Conservation (phyloP, 2,888 invertebrate genomes). For the Carabus problematicus region DNA sequence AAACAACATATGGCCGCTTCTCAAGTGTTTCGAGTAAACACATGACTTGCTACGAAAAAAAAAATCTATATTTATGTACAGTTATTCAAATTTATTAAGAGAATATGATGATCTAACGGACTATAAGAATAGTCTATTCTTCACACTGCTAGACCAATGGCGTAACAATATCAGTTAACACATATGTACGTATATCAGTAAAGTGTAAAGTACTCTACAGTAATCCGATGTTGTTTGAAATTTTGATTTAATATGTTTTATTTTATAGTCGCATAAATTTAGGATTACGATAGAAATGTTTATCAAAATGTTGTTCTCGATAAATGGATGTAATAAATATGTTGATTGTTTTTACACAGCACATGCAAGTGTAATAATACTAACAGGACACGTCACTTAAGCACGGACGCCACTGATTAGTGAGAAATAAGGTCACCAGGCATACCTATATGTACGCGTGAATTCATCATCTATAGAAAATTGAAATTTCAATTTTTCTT, state of each 20-base stretch:
- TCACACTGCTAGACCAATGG: too few relatives aligned
- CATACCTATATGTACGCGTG: background rate
- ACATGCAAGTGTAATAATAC: too few relatives aligned
- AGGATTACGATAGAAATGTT: slow-evolving; percentile 1
- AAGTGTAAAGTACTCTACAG: too few relatives aligned
- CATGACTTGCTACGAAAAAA: slow-evolving; percentile 31
- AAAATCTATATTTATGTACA: slow-evolving; percentile 27
- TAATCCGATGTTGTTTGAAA: background rate
- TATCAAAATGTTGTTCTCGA: background rate
- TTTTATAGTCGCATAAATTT: background rate
- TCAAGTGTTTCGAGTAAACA: slow-evolving; percentile 42
- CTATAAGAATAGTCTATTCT: slow-evolving; percentile 14
- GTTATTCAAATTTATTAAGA: slow-evolving; percentile 41
- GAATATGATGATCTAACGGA: slow-evolving; percentile 32
- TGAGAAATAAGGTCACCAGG: too few relatives aligned
- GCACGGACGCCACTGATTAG: too few relatives aligned
- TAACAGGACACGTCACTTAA: too few relatives aligned
- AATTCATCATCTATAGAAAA: background rate
- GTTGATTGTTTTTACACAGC: too few relatives aligned
- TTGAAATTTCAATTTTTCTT: background rate
- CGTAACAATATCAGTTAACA: too few relatives aligned
- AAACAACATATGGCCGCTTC: slow-evolving; percentile 36
- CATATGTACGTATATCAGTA: too few relatives aligned
- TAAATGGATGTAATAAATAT: background rate
- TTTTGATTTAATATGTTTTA: background rate